phyloP scores from a whole-genome alignment of 2,888 invertebrate genomes.

The Caenorhabditis sulstoni region DNA sequence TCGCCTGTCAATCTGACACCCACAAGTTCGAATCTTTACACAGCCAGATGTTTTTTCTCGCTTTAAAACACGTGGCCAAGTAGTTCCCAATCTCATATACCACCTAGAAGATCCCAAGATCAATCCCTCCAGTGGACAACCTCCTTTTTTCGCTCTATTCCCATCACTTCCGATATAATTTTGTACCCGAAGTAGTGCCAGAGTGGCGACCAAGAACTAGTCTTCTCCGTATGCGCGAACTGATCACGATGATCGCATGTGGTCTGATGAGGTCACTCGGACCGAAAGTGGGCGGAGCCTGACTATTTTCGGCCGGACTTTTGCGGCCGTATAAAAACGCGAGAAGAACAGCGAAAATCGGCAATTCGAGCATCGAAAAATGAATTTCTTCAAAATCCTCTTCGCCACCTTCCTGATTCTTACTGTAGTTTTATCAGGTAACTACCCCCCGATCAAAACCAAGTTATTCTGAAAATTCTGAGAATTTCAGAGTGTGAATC shows the following conservation, averaged over 20 bases:
- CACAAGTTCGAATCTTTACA: too few relatives aligned
- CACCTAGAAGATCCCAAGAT: too few relatives aligned
- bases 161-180: background rate
- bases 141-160: too few relatives aligned
- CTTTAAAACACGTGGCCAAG: too few relatives aligned
- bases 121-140: too few relatives aligned
- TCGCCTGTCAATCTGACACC: slow-evolving; percentile 1
- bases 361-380: background rate
- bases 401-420: slow-evolving; percentile 15
- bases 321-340: slow-evolving; percentile 9
- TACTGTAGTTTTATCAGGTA: slow-evolving; percentile 7
- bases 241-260: slow-evolving; percentile 49
- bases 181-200: background rate
- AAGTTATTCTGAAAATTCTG: background rate
- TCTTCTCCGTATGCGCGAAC: background rate
- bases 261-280: slow-evolving; percentile 50
- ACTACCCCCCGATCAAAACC: background rate
- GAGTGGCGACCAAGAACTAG: slow-evolving; percentile 45
- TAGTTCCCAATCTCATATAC: too few relatives aligned
- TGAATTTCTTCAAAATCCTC: slow-evolving; percentile 15
- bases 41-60: too few relatives aligned
- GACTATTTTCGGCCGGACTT: slow-evolving; percentile 22
- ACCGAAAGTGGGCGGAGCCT: slow-evolving; percentile 28
- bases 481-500: slow-evolving; percentile 20
- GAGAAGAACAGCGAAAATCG: background rate